These are phyloP conservation scores for Eupithecia centaureata DNA, from an alignment of 2,888 invertebrate genomes.

Conservation along the genomic window DNA sequence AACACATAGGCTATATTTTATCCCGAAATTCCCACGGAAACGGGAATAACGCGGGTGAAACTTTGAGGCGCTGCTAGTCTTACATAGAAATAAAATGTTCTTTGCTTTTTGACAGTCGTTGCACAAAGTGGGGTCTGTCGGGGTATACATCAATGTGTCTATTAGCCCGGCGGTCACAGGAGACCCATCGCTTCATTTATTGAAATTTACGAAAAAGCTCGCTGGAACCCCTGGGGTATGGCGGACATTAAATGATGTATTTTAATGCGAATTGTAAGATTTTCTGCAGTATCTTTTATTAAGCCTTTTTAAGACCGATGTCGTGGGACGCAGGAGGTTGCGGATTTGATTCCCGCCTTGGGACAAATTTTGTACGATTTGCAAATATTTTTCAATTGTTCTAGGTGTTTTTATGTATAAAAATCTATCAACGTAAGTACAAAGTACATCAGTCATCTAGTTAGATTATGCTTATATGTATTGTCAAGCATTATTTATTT, in stretches of 20 bases:
- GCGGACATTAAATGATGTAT: constrained; percentile 48
- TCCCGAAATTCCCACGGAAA: too few species aligned
- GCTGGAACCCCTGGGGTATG: constrained; percentile 41
- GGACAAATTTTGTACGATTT: too few species aligned
- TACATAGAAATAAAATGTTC: constrained; percentile 38
- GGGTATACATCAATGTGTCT: constrained; percentile 76
- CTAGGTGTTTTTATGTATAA: too few species aligned
- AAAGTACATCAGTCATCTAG: too few species aligned
- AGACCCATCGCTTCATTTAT: constrained; percentile 77
- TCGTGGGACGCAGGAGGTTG: too few species aligned
- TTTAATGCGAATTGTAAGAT: constrained; percentile 27
- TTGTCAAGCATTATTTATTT: too few species aligned
- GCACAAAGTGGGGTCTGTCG: constrained; percentile 39
- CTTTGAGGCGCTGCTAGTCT: background rate
- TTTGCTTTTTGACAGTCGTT: constrained; percentile 36
- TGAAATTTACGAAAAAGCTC: constrained; percentile 63
- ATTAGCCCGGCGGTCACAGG: constrained; percentile 57
- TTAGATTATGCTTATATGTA: too few species aligned
- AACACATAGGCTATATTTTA: too few species aligned
- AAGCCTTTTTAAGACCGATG: background rate
- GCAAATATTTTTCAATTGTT: too few species aligned
- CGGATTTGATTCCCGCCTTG: too few species aligned
- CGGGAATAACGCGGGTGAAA: too few species aligned
- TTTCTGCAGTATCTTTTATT: constrained; percentile 5
- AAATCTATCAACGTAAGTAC: too few species aligned